A percentile compares a stretch with the other conserved stretches of the same genome.
Evolutionary conservation across 2,888 invertebrate species (phyloP).

Genomic region (Euzophera pinguis): DNA sequence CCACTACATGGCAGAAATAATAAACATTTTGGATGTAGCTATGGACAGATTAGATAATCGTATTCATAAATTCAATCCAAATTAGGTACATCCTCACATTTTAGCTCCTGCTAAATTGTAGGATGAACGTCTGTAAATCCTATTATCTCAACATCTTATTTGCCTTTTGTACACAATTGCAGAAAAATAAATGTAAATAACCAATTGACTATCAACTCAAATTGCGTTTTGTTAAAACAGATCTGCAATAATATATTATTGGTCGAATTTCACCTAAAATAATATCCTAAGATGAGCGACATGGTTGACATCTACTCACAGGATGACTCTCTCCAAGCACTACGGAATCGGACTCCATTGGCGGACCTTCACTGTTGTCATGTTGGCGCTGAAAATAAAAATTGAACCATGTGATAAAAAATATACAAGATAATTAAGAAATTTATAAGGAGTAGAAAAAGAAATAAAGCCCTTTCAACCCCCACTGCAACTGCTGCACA

Average conservation of each 20-base stretch:
- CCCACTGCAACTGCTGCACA: too few species aligned
- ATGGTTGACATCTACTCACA: conserved; percentile 83
- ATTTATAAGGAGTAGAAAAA: too few species aligned
- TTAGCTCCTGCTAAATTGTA: not conserved
- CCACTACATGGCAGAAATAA: too few species aligned
- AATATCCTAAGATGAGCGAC: conserved; percentile 61
- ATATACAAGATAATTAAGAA: too few species aligned
- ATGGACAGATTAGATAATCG: too few species aligned
- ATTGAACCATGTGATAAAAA: conserved; percentile 11
- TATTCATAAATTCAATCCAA: too few species aligned
- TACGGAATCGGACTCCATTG: conserved; percentile 82
- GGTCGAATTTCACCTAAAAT: not conserved
- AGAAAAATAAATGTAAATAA: not conserved
- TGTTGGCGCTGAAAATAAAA: conserved; percentile 83
- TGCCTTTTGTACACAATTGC: too few species aligned
- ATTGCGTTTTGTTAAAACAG: not conserved
- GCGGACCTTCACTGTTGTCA: conserved; percentile 83
- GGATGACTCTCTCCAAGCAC: conserved; percentile 84
- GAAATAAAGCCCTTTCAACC: too few species aligned
- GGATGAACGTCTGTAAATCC: not conserved
- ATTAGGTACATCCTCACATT: not conserved
- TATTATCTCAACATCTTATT: too few species aligned
- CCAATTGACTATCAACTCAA: not conserved
- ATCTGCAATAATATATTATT: not conserved
- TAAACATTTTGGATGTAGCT: too few species aligned